phyloP scores from a whole-genome alignment of 2,888 invertebrate species.

The Aphidius colemani region DNA sequence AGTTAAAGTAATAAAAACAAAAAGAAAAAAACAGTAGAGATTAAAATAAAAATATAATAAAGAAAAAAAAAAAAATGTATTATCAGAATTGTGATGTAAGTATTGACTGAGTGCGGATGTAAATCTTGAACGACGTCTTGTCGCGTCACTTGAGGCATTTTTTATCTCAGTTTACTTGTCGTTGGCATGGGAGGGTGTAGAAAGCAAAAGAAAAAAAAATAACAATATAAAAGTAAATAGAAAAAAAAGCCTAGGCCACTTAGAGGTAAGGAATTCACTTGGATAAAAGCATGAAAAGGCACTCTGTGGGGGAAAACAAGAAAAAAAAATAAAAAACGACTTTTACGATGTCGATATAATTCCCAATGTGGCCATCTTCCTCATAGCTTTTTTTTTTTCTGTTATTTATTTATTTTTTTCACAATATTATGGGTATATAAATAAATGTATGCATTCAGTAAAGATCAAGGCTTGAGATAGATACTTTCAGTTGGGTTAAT shows the following conservation, averaged over 20 bases:
- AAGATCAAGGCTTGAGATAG: slow-evolving; percentile 7
- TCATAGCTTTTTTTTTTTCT: slow-evolving; percentile 1
- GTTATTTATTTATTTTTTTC: not conserved
- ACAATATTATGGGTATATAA: not conserved
- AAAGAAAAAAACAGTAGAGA: too few relatives aligned
- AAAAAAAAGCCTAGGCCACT: too few relatives aligned
- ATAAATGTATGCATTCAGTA: not conserved
- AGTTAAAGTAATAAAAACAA: too few relatives aligned
- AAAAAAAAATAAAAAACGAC: not conserved
- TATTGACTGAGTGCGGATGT: not conserved
- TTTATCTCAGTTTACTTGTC: not conserved
- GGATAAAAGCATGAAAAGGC: slow-evolving; percentile 18
- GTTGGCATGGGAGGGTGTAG: too few relatives aligned
- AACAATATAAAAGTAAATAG: too few relatives aligned
- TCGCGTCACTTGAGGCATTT: slow-evolving; percentile 11
- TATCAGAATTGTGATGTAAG: too few relatives aligned
- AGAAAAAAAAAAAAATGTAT: too few relatives aligned
- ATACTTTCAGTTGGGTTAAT: slow-evolving; percentile 28
- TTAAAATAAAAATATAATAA: too few relatives aligned
- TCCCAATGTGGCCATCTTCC: slow-evolving; percentile 18
- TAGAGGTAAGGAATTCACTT: slow-evolving; percentile 7
- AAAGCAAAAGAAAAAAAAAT: too few relatives aligned
- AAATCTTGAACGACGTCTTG: slow-evolving; percentile 5
- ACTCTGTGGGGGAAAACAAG: slow-evolving; percentile 5
- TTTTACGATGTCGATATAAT: slow-evolving; percentile 17